These are phyloP conservation scores for Micronycteris hirsuta DNA, from an alignment of 2,113 vertebrate genomes.

Conservation along the genomic window DNA sequence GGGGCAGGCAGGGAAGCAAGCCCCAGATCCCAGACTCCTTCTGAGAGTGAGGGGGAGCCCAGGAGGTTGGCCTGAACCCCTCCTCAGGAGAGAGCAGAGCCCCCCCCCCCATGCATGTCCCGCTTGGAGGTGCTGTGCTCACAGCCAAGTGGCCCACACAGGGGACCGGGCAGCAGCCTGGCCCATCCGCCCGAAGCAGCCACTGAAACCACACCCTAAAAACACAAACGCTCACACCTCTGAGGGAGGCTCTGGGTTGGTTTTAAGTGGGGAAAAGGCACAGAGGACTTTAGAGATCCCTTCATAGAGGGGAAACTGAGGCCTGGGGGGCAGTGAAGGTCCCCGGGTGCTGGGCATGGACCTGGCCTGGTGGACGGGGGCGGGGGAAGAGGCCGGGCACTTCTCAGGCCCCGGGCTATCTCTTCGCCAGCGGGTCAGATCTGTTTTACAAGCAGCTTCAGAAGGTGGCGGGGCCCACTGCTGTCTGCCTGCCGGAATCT, in stretches of 20 bases:
- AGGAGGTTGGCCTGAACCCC: not conserved
- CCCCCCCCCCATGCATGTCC: rapidly evolving
- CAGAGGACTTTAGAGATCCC: not conserved
- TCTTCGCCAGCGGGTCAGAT: not conserved
- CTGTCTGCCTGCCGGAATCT: not conserved
- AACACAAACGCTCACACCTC: not conserved
- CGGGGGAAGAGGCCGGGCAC: not conserved
- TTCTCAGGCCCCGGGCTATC: not conserved
- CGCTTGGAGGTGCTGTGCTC: rapidly evolving
- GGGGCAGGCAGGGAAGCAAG: not conserved
- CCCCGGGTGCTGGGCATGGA: rapidly evolving
- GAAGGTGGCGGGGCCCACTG: not conserved
- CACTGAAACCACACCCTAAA: not conserved
- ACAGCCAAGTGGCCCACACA: rapidly evolving
- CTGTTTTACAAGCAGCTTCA: not conserved
- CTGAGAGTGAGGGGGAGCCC: not conserved
- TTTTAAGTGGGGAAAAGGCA: not conserved
- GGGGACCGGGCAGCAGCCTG: not conserved
- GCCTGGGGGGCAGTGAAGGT: not conserved
- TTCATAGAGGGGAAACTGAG: not conserved
- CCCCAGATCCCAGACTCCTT: not conserved
- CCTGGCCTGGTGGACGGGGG: not conserved
- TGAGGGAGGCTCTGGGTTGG: not conserved
- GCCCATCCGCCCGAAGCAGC: not conserved
- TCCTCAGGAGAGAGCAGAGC: not conserved